Evolutionary conservation across 2,797 vertebrate species (phyloP), one percentile per base, ranked within the genome.

Genomic region (Parauchenoglanis punctatus): DNA sequence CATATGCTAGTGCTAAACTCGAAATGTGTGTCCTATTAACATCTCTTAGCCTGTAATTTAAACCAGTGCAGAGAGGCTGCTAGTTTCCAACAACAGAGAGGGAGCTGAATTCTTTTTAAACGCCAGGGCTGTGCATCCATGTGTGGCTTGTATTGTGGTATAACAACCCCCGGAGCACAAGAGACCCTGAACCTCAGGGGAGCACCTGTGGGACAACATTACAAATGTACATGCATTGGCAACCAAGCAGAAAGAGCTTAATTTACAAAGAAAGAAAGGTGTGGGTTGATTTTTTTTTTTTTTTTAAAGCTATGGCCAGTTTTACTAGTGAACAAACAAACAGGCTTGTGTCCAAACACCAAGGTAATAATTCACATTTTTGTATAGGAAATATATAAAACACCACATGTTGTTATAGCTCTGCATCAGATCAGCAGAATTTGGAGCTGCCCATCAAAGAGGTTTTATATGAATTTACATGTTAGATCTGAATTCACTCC

Each of bases 191-290:
- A 90, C 88, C 93, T 93, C 88, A 90, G 90, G 87, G 88, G 94
- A 94, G 93, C 93, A 90, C 89, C 93, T 92, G 81, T 76, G 91
- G 91, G 92, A 92, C 88, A 94, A 92, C 89, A 89, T 94, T 94
- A 95, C 92, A 94, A 92, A 95, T 96, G 94, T 94, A 95, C 95
- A 96, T 95, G 88, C 93, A 94, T 95, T 94, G 93, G 93, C 94
- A 95, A 13, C 94, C 91, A 89, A 95, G 93, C 94, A 94, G 93
- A 95, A 95, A 94, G 90, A 92, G 91, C 93, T 94, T 93, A 91
- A 86, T 81, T 67, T 86, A 72, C 84, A 94, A 88, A 91, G 86
- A 88, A 88, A 86, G 85, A 90, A 58, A 82, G 75, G 85, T 28
- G 52, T 7, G 49, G 49, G 6, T 49, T 10, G 6, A 3, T 7